Percentiles rank a stretch among this genome's conserved stretches.
phyloP scores from a whole-genome alignment of 2,113 vertebrate species.

The Hemibagrus wyckioides region DNA sequence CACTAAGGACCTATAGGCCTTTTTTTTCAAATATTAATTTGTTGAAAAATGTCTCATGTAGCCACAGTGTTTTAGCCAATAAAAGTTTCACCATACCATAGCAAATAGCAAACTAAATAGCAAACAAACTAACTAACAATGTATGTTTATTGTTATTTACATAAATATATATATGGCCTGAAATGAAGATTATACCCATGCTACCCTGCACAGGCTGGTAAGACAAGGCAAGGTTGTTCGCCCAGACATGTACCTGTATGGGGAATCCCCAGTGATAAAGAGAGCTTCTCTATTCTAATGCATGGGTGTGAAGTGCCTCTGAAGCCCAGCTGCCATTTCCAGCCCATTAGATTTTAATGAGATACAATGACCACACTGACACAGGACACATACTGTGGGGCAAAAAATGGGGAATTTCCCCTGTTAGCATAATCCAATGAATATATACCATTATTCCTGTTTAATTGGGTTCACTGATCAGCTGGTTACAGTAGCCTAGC shows the following conservation, averaged over 20 bases:
- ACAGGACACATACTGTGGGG: constrained; percentile 32
- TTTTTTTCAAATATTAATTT: background rate
- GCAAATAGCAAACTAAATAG: background rate
- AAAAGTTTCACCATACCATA: background rate
- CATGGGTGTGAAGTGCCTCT: constrained; percentile 39
- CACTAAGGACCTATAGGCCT: background rate
- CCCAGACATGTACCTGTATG: constrained; percentile 61
- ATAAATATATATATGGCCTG: background rate
- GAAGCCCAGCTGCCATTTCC: constrained; percentile 45
- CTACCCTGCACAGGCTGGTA: background rate
- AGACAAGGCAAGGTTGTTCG: constrained; percentile 37
- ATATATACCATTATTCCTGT: background rate
- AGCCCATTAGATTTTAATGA: constrained; percentile 36
- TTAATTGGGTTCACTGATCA: background rate
- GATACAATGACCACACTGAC: constrained; percentile 44
- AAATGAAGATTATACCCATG: background rate
- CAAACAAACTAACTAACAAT: background rate
- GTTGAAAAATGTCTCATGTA: background rate
- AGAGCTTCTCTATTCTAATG: constrained; percentile 38
- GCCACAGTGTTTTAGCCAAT: background rate
- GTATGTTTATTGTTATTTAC: background rate
- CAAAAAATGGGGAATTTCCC: constrained; percentile 39
- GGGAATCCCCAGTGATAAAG: constrained; percentile 54
- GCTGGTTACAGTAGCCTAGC: background rate
- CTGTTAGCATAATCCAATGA: constrained; percentile 36